Base-by-base conservation (phyloP, 1,140 invertebrate species). In the Teleopsis dalmanni region DNA sequence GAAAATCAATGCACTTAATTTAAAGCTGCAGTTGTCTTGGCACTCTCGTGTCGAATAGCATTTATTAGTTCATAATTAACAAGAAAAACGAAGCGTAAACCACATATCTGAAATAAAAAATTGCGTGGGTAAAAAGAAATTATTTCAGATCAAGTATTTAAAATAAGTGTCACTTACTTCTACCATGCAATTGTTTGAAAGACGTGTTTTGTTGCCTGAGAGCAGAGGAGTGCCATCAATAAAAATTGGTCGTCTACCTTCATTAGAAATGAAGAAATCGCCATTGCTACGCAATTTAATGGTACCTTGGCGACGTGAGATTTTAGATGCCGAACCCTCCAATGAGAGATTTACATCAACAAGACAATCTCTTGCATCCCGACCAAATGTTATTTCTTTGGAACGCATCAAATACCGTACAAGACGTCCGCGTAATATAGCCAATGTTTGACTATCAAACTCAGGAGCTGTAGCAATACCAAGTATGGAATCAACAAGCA, bases 401-500 rank as follows among this genome's bases (percentile, higher is more conserved):
- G 91, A 95, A 49, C 91, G 77, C 91, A 97, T 97, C 16, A 96
- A 78, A 73, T 95, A 98, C 31, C 93, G 78, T 7, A 98, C 93
- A 53, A 93, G 80, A 51, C 92, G 77, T 7, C 95, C 95, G 29
- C 90, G 75, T n/a, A 98, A 75, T 40, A 97, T 88, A 0, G 92
- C 95, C 35, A 96, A 76, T 0, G 93, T 96, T 71, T 95, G 88
- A 69, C 85, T 88, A 69, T 97, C 94, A 67, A 91, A 83, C 58
- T 91, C 87, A 4, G 81, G 81, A 27, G 82, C 81, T 57, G 83
- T 85, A 55, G 82, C 84, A 6, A 80, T 78, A 4, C 88, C 90
- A 27, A 85, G 85, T 2, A 93, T 86, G 52, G 84, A 87, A 60
- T 95, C 92, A 10, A 95, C 90, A 29, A 97, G 66, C n/a, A 95